Evolutionary conservation across 2,113 vertebrate species (phyloP).

Genomic region (Pitta sordida): DNA sequence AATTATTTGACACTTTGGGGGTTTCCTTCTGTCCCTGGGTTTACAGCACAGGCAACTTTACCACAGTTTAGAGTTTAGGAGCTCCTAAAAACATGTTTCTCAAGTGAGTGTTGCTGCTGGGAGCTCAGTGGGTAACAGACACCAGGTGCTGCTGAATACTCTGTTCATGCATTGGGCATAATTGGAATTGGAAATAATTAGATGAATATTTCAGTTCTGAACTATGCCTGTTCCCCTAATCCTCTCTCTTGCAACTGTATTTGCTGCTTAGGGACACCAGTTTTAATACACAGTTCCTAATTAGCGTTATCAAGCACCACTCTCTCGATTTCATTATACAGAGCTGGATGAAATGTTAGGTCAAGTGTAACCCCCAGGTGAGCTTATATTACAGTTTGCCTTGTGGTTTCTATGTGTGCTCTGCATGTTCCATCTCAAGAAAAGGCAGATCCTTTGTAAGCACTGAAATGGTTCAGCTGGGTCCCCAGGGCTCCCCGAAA

Average conservation of each 20-base stretch:
- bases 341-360: background rate
- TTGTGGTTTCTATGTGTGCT: background rate
- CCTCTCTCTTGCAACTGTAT: background rate
- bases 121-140: background rate
- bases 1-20: background rate
- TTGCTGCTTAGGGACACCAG: background rate
- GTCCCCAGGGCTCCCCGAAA: background rate
- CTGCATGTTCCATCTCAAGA: background rate
- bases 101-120: background rate
- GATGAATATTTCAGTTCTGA: slow-evolving; percentile 4
- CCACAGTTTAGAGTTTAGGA: background rate
- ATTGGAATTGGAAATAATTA: slow-evolving; percentile 8
- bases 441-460: background rate
- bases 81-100: background rate
- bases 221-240: slow-evolving; percentile 3
- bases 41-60: background rate
- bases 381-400: background rate
- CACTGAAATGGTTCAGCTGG: background rate
- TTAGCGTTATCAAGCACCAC: slow-evolving; percentile 24
- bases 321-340: background rate
- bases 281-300: slow-evolving; percentile 40
- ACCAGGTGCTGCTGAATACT: background rate
- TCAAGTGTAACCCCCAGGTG: slow-evolving; percentile 11
- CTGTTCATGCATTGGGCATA: background rate
- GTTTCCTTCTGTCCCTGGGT: background rate